phyloP scores from a whole-genome alignment of 2,797 vertebrate genomes.

The Schizothorax lantsangensis region DNA sequence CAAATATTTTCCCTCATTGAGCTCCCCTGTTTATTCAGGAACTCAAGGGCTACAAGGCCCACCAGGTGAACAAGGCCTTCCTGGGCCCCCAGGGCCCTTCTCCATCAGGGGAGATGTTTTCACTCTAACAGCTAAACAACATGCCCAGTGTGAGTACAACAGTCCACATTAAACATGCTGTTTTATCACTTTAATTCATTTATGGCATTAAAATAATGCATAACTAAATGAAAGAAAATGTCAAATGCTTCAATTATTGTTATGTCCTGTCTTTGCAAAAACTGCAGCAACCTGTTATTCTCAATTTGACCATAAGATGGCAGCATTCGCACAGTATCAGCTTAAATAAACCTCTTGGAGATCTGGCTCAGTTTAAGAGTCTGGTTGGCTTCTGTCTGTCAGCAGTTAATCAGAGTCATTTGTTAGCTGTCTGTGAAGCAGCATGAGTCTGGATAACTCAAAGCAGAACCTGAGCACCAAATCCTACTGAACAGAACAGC shows the following conservation, averaged over 20 bases:
- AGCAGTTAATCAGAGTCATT: slow-evolving; percentile 69
- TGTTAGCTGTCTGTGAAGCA: slow-evolving; percentile 68
- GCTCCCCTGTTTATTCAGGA: slow-evolving; percentile 65
- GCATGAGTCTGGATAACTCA: slow-evolving; percentile 55
- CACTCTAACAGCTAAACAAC: slow-evolving; percentile 75
- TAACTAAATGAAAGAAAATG: background rate
- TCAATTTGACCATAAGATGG: slow-evolving; percentile 27
- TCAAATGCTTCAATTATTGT: background rate
- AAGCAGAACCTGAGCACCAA: slow-evolving; percentile 34
- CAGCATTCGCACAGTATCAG: background rate
- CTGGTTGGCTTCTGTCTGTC: slow-evolving; percentile 62
- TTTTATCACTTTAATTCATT: background rate
- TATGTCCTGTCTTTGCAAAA: background rate
- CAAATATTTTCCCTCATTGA: slow-evolving; percentile 14
- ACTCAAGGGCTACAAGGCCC: slow-evolving; percentile 79
- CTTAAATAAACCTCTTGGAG: slow-evolving; percentile 7
- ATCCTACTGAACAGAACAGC: slow-evolving; percentile 53
- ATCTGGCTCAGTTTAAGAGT: slow-evolving; percentile 54
- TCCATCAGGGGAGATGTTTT: slow-evolving; percentile 80
- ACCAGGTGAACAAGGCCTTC: slow-evolving; percentile 76
- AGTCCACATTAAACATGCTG: background rate
- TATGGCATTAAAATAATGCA: background rate
- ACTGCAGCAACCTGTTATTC: background rate
- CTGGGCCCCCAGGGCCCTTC: slow-evolving; percentile 73
- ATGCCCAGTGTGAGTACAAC: slow-evolving; percentile 78